Base-by-base conservation (phyloP, 2,888 invertebrate genomes). In the Limulus polyphemus region DNA sequence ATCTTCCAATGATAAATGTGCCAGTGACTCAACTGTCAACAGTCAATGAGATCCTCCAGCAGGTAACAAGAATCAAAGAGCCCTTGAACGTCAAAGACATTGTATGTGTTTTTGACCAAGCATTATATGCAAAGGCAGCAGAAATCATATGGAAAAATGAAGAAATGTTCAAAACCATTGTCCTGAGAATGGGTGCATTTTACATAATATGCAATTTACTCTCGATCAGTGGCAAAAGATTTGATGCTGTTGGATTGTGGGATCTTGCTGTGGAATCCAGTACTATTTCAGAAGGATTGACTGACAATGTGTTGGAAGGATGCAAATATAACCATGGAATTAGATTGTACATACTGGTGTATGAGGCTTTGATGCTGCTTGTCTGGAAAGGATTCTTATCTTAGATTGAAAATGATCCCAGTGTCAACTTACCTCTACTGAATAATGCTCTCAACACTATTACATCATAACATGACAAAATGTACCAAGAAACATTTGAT, bases 51-150 rank as follows among this genome's bases (percentile, higher is more conserved):
- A 14, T 59, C 46, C 47, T 59, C 17, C 50, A 48, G 11, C 48
- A n/a, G 10, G 49, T 48, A 13, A 11, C 55, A 10, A n/a, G 32
- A 55, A 49, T 49, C 47, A 14, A 11, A 11, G 17, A 59, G 47
- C 14, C 51, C 10, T 17, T 59, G 13, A 7, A 48, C 13, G 11
- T 59, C 4, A 47, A 47, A 11, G 17, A 50, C 32, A 55, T 59
- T 10, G 55, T 55, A 14, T n/a, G 46, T 11, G 16, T 59, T 11
- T 11, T 59, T 46, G 48, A 66, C 61, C 67, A 70, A 63, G 69
- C 68, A 52, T 58, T 69, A 48, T 70, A 64, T 66, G 61, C 69
- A n/a, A 70, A 69, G 57, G 69, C 67, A 49, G 57, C 64, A n/a
- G 67, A 70, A 55, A 61, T 70, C 3, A 50, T 60, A 1, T 70